Evolutionary conservation across 2,888 invertebrate species (phyloP), one percentile per base, ranked within the genome.

Genomic region (Drosophila merina): DNA sequence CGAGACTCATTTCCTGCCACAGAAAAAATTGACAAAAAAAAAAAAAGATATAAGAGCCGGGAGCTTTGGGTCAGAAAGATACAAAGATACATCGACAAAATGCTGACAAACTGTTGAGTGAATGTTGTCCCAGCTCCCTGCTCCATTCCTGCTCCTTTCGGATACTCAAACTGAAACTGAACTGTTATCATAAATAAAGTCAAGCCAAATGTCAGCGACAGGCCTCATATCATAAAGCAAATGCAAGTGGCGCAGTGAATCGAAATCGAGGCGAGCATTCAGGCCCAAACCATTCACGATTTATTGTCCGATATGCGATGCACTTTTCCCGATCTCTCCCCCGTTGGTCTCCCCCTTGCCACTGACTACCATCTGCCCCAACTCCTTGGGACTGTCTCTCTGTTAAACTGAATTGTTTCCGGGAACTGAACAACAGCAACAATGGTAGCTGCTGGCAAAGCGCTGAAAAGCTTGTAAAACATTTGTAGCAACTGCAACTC

Each of bases 401-500:
- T 57, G 72, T 77, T 83, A 76, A 83, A 85, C 84, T 79, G 87
- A 88, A 87, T 87, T 87, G 87, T 87, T 87, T 87, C 88, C 83
- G 81, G 83, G 87, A 87, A 87, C 82, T 82, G 85, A 76, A 73
- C 74, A 80, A 69, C 82, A 84, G 81, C 79, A 64, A 56, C 73
- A 74, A 25, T 51, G 67, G 52, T 57, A 69, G 54, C 56, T 74
- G 57, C 14, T 20, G 20, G 20, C 72, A 68, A 84, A 86, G 81
- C 86, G 86, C 86, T 86, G 86, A 79, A 86, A 83, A 85, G 77
- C 83, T 83, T 80, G 84, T 87, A 87, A 83, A 86, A 83, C 83
- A 79, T 83, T 87, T 87, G 87, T 84, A 80, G 79, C 85, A 85
- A 82, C 85, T 86, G 79, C 76, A 69, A 67, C 72, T 76, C 55